phyloP scores from a whole-genome alignment of 2,888 invertebrate species.

The Patella caerulea region DNA sequence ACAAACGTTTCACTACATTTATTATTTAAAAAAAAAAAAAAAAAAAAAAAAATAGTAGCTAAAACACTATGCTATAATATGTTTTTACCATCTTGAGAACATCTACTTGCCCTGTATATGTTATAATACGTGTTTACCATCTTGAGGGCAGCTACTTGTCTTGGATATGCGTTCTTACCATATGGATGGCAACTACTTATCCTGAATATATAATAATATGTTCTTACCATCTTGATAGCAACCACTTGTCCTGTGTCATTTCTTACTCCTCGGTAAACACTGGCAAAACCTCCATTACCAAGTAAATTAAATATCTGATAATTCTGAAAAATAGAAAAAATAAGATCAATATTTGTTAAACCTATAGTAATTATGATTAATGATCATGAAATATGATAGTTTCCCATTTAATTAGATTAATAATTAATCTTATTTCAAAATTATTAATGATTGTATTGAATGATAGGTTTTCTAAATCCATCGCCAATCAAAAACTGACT shows the following conservation, averaged over 20 bases:
- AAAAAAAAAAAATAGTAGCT: no score
- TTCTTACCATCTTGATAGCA: conserved; percentile 92
- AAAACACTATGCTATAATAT: no score
- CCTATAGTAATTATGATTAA: no score
- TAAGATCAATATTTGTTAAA: no score
- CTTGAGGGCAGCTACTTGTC: background rate
- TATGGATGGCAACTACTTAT: background rate
- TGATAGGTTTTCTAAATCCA: no score
- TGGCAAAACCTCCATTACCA: conserved; percentile 94
- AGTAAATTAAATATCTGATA: conserved; percentile 89
- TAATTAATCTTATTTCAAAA: no score
- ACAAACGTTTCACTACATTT: background rate
- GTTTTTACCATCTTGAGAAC: conserved; percentile 90
- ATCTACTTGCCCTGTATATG: conserved; percentile 82
- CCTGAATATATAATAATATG: no score
- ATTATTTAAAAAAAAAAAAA: no score
- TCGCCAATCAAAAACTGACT: no score
- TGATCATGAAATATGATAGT: no score
- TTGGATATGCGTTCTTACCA: background rate
- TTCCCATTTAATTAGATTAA: no score
- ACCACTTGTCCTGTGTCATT: conserved; percentile 83
- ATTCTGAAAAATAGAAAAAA: conserved; percentile 54
- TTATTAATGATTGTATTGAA: no score
- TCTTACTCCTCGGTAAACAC: conserved; percentile 90
- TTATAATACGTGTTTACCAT: conserved; percentile 78